These are phyloP conservation scores for Aurelia sp. DNA, from an alignment of 30 jellyfish, hydroid and myxozoan species.

Conservation along the genomic window DNA sequence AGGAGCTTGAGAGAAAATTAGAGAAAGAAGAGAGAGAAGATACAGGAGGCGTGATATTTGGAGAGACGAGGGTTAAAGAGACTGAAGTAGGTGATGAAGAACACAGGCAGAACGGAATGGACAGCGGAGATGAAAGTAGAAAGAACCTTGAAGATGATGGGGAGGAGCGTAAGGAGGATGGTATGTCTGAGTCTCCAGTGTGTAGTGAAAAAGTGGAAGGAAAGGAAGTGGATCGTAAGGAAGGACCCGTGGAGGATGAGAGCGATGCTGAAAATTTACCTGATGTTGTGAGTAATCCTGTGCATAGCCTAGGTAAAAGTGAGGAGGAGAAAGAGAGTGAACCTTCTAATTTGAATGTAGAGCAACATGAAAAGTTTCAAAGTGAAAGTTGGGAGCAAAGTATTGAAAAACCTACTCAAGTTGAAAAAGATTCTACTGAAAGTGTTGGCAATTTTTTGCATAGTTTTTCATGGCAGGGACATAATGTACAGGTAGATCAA, in stretches of 20 bases:
- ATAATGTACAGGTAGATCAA: neutral
- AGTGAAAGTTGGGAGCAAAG: neutral
- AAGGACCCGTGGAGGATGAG: conserved; percentile 1
- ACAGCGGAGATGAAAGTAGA: neutral
- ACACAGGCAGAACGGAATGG: neutral
- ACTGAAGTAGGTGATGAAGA: neutral
- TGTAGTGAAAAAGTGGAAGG: neutral
- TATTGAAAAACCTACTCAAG: conserved; percentile 1
- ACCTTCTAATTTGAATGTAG: neutral
- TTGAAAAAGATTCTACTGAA: neutral
- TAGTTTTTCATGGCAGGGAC: neutral
- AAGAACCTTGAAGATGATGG: neutral
- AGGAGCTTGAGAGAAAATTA: conserved; percentile 27
- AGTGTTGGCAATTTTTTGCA: neutral
- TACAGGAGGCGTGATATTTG: neutral
- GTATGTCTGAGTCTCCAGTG: neutral
- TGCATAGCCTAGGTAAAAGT: neutral
- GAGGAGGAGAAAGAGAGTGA: conserved; percentile 9
- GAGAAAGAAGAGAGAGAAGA: conserved; percentile 29
- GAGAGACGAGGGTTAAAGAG: neutral
- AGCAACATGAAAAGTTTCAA: neutral
- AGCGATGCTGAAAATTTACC: neutral
- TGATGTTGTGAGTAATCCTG: neutral
- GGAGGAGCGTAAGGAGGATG: neutral
- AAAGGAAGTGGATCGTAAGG: conserved; percentile 1